Conservation (phyloP, 2,888 invertebrate genomes). For the Drosophila eohydei region DNA sequence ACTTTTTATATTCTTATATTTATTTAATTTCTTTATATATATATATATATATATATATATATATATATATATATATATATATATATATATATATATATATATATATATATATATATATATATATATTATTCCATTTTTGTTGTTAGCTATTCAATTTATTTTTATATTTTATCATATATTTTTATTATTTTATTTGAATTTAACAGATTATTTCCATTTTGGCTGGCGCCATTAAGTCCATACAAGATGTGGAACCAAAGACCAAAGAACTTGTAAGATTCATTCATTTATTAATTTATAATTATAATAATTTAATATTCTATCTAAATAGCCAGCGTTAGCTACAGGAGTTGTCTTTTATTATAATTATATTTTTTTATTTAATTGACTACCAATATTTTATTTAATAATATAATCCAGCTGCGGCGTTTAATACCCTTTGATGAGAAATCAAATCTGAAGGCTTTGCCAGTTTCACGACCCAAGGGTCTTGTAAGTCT, state of each 20-base stretch:
- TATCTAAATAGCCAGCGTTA: conserved; percentile 58
- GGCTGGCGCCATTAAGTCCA: conserved; percentile 88
- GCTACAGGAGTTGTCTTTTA: conserved; percentile 30
- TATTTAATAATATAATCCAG: conserved; percentile 59
- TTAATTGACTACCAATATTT: conserved; percentile 36
- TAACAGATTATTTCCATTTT: conserved; percentile 85
- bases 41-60: too few species aligned
- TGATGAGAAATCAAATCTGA: conserved; percentile 67
- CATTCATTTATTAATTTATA: conserved; percentile 28
- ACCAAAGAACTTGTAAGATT: conserved; percentile 90
- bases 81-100: too few species aligned
- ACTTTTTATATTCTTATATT: conserved; percentile 76
- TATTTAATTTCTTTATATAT: conserved; percentile 80
- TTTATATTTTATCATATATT: background rate
- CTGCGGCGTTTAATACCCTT: conserved; percentile 81
- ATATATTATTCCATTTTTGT: background rate
- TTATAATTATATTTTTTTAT: conserved; percentile 22
- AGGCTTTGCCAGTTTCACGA: conserved; percentile 23
- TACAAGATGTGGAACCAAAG: conserved; percentile 88
- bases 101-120: conserved; percentile 51
- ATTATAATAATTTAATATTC: conserved; percentile 34
- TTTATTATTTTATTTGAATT: conserved; percentile 3
- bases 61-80: too few species aligned
- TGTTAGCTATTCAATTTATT: conserved; percentile 3
- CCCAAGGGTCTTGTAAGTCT: conserved; percentile 71